Evolutionary conservation across 2,797 vertebrate genomes (phyloP).

Genomic region (Apodemus agrarius): DNA sequence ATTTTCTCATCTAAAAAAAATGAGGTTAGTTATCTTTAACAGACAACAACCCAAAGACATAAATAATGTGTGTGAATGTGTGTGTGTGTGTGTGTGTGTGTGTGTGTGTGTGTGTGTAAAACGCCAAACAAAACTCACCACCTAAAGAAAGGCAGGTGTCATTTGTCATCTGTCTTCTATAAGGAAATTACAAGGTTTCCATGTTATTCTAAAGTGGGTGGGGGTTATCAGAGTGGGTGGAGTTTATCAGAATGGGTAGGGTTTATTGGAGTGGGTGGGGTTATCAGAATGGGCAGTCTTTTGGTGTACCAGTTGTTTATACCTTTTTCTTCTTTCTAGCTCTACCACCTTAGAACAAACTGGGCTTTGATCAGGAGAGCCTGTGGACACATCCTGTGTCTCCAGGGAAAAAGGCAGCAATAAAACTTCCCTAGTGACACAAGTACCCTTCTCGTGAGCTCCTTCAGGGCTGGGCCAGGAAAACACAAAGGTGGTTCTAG

Average conservation of each 20-base stretch:
- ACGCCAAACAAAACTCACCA: not conserved
- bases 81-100: not conserved
- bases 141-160: not conserved
- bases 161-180: not conserved
- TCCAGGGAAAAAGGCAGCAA: not conserved
- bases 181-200: not conserved
- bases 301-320: not conserved
- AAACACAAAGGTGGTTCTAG: not conserved
- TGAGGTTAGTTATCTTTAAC: not conserved
- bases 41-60: not conserved
- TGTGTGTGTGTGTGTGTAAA: too few relatives aligned
- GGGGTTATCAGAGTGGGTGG: not conserved
- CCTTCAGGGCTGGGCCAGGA: not conserved
- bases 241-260: not conserved
- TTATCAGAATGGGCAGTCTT: not conserved
- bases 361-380: not conserved
- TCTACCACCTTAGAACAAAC: not conserved
- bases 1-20: slow-evolving; percentile 24
- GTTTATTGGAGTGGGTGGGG: not conserved
- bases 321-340: not conserved
- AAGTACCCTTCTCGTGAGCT: not conserved
- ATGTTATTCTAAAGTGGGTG: not conserved
- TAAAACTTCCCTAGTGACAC: not conserved
- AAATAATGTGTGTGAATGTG: not conserved
- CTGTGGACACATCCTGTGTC: not conserved